Conservation (phyloP, 1,140 invertebrate species). For the Bombus huntii region DNA sequence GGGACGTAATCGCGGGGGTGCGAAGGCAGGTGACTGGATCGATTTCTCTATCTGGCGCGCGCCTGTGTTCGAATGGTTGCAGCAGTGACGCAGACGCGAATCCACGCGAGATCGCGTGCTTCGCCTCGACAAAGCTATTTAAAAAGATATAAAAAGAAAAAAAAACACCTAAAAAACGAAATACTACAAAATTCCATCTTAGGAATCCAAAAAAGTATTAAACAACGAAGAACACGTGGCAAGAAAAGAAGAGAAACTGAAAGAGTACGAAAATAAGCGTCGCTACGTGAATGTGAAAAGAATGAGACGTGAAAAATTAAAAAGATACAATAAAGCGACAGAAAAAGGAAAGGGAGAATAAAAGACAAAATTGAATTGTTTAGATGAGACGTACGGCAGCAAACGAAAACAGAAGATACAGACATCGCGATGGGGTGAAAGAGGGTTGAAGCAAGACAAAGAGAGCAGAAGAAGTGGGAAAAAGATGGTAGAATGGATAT, state of each 20-base stretch:
- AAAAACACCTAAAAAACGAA: not conserved
- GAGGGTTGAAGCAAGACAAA: not conserved
- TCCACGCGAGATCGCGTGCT: slow-evolving; percentile 36
- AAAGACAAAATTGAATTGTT: not conserved
- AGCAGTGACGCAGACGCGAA: slow-evolving; percentile 46
- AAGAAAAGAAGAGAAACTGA: no score
- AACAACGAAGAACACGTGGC: not conserved
- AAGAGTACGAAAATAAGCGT: no score
- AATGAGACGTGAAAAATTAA: no score
- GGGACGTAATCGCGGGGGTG: slow-evolving; percentile 39
- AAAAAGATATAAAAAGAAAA: not conserved
- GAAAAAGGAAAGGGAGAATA: no score
- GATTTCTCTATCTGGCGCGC: slow-evolving; percentile 57
- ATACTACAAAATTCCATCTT: not conserved
- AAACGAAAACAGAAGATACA: not conserved
- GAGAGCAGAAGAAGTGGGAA: not conserved
- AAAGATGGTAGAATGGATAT: slow-evolving; percentile 17
- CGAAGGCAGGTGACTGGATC: slow-evolving; percentile 67
- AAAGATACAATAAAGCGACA: no score
- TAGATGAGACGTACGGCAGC: not conserved
- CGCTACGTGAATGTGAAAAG: no score
- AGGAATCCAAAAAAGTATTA: not conserved
- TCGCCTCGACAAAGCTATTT: not conserved
- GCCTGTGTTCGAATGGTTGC: slow-evolving; percentile 25
- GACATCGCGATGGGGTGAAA: not conserved